A percentile compares a stretch with the other conserved stretches of the same genome.
Conservation (phyloP, 2,113 vertebrate genomes). For the Corvus hawaiiensis region DNA sequence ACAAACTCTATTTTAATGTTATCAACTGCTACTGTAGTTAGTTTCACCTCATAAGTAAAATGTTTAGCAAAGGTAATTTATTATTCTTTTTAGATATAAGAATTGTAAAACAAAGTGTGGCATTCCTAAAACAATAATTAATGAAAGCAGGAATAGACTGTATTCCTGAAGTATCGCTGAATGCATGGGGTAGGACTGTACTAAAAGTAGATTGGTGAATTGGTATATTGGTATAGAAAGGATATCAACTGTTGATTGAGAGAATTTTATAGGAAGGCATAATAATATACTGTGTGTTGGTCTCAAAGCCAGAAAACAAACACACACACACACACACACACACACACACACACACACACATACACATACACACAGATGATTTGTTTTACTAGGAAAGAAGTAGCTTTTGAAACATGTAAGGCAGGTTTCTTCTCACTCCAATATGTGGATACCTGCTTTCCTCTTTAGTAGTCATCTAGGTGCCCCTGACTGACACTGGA, state of each 20-base stretch:
- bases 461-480: neutral
- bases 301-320: neutral
- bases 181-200: neutral
- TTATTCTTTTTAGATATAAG: neutral
- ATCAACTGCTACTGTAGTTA: neutral
- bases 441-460: neutral
- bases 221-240: neutral
- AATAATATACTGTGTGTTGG: neutral
- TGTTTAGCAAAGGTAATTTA: neutral
- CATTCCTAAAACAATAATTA: neutral
- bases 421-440: neutral
- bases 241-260: neutral
- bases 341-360: too few species aligned
- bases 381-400: neutral
- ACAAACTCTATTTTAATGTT: neutral
- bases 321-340: too few species aligned
- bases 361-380: fast-evolving
- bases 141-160: neutral
- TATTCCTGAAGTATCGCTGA: neutral
- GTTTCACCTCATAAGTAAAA: neutral
- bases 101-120: neutral
- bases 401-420: neutral
- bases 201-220: neutral
- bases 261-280: neutral
- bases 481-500: neutral